These are phyloP conservation scores for Alexandromys fortis DNA, from an alignment of 2,113 vertebrate genomes.

Conservation along the genomic window DNA sequence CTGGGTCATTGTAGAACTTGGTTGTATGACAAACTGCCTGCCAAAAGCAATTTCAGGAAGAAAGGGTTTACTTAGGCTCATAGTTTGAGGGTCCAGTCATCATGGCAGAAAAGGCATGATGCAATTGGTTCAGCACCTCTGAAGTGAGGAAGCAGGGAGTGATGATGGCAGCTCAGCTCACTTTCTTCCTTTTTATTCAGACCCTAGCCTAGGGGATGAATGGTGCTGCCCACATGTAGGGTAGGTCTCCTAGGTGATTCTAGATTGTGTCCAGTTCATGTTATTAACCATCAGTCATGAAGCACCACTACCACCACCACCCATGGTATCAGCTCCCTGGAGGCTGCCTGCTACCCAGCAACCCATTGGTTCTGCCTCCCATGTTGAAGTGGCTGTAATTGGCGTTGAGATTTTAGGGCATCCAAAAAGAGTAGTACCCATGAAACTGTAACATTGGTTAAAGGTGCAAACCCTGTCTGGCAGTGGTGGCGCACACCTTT, in stretches of 20 bases:
- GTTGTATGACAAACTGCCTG: neutral
- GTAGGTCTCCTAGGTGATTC: neutral
- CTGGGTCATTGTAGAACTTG: neutral
- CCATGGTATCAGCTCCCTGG: neutral
- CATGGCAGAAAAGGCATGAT: neutral
- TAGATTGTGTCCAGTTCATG: neutral
- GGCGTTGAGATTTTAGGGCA: neutral
- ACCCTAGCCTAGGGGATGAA: neutral
- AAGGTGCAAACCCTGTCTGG: neutral
- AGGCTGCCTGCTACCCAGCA: neutral
- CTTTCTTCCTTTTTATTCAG: neutral
- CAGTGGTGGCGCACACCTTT: neutral
- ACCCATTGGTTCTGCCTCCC: neutral
- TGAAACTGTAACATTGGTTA: neutral
- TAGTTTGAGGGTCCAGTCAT: neutral
- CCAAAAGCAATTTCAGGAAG: neutral
- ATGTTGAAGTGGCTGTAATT: neutral
- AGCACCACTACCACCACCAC: neutral
- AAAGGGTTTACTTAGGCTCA: neutral
- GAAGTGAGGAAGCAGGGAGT: neutral
- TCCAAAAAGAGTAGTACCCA: neutral
- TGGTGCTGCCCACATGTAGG: no score
- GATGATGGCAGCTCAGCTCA: neutral
- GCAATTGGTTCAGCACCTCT: neutral
- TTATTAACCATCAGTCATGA: neutral